Evolutionary conservation across 1,140 invertebrate species (phyloP).

Genomic region (Drosophila hydei): DNA sequence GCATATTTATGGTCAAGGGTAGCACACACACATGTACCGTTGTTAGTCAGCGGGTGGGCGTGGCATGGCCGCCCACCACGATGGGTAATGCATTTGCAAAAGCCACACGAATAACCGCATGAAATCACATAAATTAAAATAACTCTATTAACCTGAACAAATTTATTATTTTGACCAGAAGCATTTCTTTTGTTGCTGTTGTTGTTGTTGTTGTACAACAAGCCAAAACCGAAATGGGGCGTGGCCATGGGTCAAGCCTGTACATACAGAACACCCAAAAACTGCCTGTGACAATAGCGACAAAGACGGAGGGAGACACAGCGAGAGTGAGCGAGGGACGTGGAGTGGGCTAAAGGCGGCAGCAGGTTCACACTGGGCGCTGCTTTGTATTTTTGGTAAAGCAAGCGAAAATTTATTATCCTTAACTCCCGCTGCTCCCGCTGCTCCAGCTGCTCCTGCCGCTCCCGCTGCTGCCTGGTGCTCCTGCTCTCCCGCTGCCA

Average conservation of each 20-base stretch:
- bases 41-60: slow-evolving; percentile 31
- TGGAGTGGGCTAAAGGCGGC: neutral
- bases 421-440: slow-evolving; percentile 40
- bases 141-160: slow-evolving; percentile 82
- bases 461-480: neutral
- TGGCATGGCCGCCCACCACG: slow-evolving; percentile 27
- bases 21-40: neutral
- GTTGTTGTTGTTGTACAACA: slow-evolving; percentile 7
- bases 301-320: neutral
- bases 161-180: slow-evolving; percentile 80
- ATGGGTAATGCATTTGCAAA: slow-evolving; percentile 71
- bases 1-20: slow-evolving; percentile 35
- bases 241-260: neutral
- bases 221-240: neutral
- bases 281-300: slow-evolving; percentile 50
- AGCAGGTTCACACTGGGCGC: neutral
- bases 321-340: neutral
- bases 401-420: slow-evolving; percentile 57
- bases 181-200: slow-evolving; percentile 8
- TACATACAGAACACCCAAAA: slow-evolving; percentile 15
- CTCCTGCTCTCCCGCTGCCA: neutral
- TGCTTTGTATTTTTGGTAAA: slow-evolving; percentile 51
- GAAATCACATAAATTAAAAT: slow-evolving; percentile 83
- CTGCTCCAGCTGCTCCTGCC: neutral
- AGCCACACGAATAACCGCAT: slow-evolving; percentile 78